Conservation (phyloP, 2,113 vertebrate genomes). For the Sisor rabdophorus region DNA sequence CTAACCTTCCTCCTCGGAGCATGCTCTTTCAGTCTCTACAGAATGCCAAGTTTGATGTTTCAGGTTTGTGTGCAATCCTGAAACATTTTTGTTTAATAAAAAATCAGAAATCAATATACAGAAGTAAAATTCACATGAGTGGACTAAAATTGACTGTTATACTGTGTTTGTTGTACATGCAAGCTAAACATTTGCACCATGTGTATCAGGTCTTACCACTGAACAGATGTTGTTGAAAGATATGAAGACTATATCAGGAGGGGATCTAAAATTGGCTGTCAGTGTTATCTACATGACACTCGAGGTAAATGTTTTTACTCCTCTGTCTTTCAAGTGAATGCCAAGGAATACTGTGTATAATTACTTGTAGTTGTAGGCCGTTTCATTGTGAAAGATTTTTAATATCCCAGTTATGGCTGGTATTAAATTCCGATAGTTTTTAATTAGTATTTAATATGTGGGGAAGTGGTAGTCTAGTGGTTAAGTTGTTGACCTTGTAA, state of each 20-base stretch:
- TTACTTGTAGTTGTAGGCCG: background rate
- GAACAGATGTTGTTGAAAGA: constrained; percentile 93
- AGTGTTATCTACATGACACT: constrained; percentile 81
- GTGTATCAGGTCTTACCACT: constrained; percentile 75
- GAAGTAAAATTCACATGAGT: background rate
- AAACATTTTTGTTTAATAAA: background rate
- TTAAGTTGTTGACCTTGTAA: no score
- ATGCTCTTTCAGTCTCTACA: constrained; percentile 76
- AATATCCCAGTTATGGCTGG: no score
- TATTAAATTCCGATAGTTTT: no score
- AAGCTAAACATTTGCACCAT: background rate
- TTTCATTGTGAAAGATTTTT: background rate
- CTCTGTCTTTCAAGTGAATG: background rate
- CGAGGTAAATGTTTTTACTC: constrained; percentile 66
- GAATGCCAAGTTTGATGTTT: constrained; percentile 83
- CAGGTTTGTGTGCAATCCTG: constrained; percentile 66
- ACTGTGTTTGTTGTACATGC: background rate
- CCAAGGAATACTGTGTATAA: background rate
- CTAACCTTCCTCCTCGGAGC: constrained; percentile 69
- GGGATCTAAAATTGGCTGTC: constrained; percentile 64
- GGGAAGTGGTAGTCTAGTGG: no score
- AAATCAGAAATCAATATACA: background rate
- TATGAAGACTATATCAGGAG: constrained; percentile 74
- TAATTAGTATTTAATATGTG: no score
- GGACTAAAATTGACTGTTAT: background rate